Conservation (phyloP, 2,888 invertebrate species). For the Tetropium fuscum region DNA sequence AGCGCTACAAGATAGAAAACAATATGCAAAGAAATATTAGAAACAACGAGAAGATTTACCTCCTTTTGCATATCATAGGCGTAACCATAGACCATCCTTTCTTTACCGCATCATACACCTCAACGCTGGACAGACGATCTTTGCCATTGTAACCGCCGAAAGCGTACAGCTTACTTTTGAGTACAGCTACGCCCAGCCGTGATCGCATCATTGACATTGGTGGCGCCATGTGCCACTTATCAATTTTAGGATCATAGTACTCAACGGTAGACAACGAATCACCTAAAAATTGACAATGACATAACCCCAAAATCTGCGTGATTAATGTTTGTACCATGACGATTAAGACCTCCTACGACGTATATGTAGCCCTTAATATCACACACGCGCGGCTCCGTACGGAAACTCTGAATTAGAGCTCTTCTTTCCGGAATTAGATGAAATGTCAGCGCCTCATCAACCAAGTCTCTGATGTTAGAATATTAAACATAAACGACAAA, state of each 20-base stretch:
- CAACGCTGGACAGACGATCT: constrained; percentile 85
- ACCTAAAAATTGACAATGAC: constrained; percentile 61
- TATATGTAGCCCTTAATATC: constrained; percentile 85
- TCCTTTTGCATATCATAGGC: constrained; percentile 84
- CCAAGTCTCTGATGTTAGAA: constrained; percentile 72
- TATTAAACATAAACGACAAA: neutral
- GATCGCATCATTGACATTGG: constrained; percentile 88
- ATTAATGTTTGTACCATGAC: constrained; percentile 70
- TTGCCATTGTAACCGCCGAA: constrained; percentile 89
- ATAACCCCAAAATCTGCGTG: neutral
- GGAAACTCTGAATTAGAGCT: constrained; percentile 80
- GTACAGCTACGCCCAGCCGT: constrained; percentile 86
- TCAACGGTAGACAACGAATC: constrained; percentile 88
- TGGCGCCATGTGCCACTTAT: constrained; percentile 81
- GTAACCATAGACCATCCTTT: constrained; percentile 83
- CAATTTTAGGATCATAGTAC: constrained; percentile 79
- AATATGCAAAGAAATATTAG: no score
- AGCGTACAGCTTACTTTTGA: constrained; percentile 82
- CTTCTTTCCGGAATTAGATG: constrained; percentile 88
- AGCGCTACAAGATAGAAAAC: constrained; percentile 71
- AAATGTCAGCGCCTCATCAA: constrained; percentile 91
- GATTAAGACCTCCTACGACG: constrained; percentile 88
- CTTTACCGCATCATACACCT: constrained; percentile 82
- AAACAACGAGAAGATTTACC: no score
- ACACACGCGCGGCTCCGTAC: constrained; percentile 81